Base-by-base conservation (phyloP, 2,797 vertebrate species). In the Anableps anableps region DNA sequence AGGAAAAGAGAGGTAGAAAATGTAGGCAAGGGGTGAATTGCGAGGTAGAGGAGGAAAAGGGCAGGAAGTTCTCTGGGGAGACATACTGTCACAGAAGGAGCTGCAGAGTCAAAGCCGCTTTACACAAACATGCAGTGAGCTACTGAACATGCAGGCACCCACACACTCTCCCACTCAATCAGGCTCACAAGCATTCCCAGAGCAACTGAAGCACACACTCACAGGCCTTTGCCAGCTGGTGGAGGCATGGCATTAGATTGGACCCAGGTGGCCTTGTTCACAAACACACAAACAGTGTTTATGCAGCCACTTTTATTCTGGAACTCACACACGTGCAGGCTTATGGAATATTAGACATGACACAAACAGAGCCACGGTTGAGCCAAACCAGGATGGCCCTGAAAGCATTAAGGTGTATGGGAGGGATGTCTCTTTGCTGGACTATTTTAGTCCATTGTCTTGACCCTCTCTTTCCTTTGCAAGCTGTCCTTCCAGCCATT, bases 191-290 rank as follows among this genome's bases (percentile, higher is more conserved):
- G 84, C 81, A 72, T 79, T 78, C 77, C 34, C 48, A 83, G 60
- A 85, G 66, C 82, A 84, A 70, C 23, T 74, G 76, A 78, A 83
- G 76, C 73, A 64, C 64, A 80, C 58, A 76, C 73, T 38, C 74
- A 34, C 73, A 38, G 48, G 47, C 19, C 62, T 86, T 74, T 82
- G 62, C 89, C 92, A 92, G 88, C 86, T 90, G 90, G 88, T 81
- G 82, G 87, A 89, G 78, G 66, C 76, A 77, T 66, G 78, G 80
- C 80, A 29, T 90, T 85, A 83, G 79, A 91, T 86, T 81, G 85
- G 81, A 84, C 79, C 79, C 87, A 92, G 81, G 86, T 91, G 92
- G 91, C 75, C 43, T 75, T 23, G 10, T 84, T 80, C 81, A 76
- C 36, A n/a, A 75, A 73, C 78, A 85, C 81, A 85, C 74, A 73